Base-by-base conservation (phyloP, 2,113 vertebrate genomes). In the Orycteropus afer region DNA sequence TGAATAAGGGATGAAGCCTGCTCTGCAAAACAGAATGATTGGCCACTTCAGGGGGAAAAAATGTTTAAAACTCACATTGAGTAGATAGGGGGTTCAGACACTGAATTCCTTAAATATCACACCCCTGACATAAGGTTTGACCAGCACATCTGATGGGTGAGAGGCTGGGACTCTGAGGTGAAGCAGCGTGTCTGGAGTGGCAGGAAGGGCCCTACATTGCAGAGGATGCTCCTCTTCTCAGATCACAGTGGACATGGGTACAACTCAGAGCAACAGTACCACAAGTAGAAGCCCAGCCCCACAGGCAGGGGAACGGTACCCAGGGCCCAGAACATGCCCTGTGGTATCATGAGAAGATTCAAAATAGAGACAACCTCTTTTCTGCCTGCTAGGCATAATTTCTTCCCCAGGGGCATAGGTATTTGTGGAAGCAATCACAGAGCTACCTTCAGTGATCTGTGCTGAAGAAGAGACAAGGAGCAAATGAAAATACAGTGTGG, bases 311-410 rank as follows among this genome's bases (percentile, higher is more conserved):
- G 5, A 10, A 45, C 18, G 47, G 15, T 34, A 1, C 17, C 29
- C n/a, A 13, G 4, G 4, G 15, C 7, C n/a, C 37, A 0, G 1
- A 0, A 12, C 4, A 0, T 7, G 42, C 10, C 9, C 32, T 22
- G 17, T 29, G 53, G 47, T 1, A 2, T 49, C 2, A 7, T 0
- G 0, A 37, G 13, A 45, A n/a, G 5, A 0, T 1, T 87, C 29
- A 34, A 12, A 87, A 49, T 1, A 29, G 2, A 29, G 7, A 51
- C 2, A 34, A 47, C 0, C 5, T 18, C n/a, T 61, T 27, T 47
- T 34, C 25, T 1, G 0, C 1, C 6, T 34, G 17, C 2, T 49
- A 5, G 1, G 22, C 0, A 25, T 0, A 17, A 22, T 0, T 57
- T 27, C 5, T 10, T 59, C 18, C 18, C 2, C 42, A 22, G 14